These are phyloP conservation scores for Drosophila ezoana DNA, from an alignment of 2,888 invertebrate genomes.

Conservation along the genomic window DNA sequence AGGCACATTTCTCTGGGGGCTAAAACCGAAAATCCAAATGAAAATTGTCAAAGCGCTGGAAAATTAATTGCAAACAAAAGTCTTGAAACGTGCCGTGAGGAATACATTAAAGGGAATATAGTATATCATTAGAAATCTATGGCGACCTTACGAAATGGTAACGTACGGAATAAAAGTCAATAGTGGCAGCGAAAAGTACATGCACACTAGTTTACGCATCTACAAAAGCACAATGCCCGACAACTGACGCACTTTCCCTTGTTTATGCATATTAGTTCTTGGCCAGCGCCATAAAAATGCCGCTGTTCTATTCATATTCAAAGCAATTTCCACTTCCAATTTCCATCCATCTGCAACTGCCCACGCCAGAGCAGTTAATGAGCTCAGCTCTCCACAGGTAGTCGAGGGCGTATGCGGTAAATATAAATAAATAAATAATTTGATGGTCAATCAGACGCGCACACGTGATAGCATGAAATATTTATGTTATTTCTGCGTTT, in stretches of 20 bases:
- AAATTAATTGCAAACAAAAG: slow-evolving; percentile 57
- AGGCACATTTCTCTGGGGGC: neutral
- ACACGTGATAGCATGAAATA: slow-evolving; percentile 68
- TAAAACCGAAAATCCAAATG: slow-evolving; percentile 22
- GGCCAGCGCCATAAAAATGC: slow-evolving; percentile 41
- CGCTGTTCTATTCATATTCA: slow-evolving; percentile 39
- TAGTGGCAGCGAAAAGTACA: slow-evolving; percentile 8
- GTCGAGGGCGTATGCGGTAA: slow-evolving; percentile 25
- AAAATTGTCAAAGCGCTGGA: slow-evolving; percentile 51
- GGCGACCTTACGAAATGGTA: neutral
- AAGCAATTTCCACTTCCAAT: slow-evolving; percentile 34
- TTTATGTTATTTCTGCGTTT: slow-evolving; percentile 59
- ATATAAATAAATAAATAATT: slow-evolving; percentile 60
- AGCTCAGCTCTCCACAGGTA: slow-evolving; percentile 61
- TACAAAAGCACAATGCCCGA: slow-evolving; percentile 14
- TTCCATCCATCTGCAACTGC: slow-evolving; percentile 32
- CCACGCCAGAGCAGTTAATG: slow-evolving; percentile 56
- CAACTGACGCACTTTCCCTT: slow-evolving; percentile 56
- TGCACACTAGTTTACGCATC: neutral
- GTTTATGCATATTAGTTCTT: slow-evolving; percentile 65
- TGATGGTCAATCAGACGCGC: slow-evolving; percentile 54
- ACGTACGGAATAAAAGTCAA: neutral
- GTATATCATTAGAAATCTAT: neutral
- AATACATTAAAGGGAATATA: neutral
- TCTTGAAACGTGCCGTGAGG: slow-evolving; percentile 32